Base-by-base conservation (phyloP, 1,140 invertebrate species). In the Rhopalosiphum maidis region DNA sequence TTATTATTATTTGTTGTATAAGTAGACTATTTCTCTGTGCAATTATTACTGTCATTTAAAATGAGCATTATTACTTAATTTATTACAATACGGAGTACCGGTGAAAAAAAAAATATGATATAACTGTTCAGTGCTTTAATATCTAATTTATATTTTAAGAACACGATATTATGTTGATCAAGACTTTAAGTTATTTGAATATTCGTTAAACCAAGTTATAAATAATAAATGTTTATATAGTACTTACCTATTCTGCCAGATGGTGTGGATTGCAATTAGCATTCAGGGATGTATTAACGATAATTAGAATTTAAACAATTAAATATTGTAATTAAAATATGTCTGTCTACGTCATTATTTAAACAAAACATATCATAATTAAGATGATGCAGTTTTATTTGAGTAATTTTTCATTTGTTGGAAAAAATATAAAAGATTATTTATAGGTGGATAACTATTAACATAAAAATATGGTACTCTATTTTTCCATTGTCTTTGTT, bases 311-410 rank as follows among this genome's bases (percentile, higher is more conserved):
- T 54, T 21, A 90, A 90, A 90, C 41, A 21, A 43, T 37, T 18
- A 43, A 60, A 68, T 35, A 90, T 21, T 68, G 5, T 90, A 54
- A 90, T 90, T 60, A 41, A 90, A 37, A 41, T 30, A 30, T 60
- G 37, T 25, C 15, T 60, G 60, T 43, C 25, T 55, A 43, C 25
- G 15, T 55, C 11, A 21, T 68, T 60, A 46, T n/a, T 37, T 37
- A 89, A 89, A 89, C 21, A 37, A 89, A 89, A 54, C 22, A 89
- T 55, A 89, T 89, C 35, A 25, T 89, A 55, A 89, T 89, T 89
- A 89, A 89, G 54, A 41, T 25, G 37, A 55, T 23, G 37, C 8
- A 37, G 30, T 48, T 88, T 37, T 55, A 41, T 89, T 41, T 2
- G 1, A 89, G n/a, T 55, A 55, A 25, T 89, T 89, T 89, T 55